Percentiles rank a stretch among this genome's conserved stretches.
These are phyloP conservation scores for Anguilla anguilla DNA, from an alignment of 2,797 vertebrate species.

Conservation along the genomic window DNA sequence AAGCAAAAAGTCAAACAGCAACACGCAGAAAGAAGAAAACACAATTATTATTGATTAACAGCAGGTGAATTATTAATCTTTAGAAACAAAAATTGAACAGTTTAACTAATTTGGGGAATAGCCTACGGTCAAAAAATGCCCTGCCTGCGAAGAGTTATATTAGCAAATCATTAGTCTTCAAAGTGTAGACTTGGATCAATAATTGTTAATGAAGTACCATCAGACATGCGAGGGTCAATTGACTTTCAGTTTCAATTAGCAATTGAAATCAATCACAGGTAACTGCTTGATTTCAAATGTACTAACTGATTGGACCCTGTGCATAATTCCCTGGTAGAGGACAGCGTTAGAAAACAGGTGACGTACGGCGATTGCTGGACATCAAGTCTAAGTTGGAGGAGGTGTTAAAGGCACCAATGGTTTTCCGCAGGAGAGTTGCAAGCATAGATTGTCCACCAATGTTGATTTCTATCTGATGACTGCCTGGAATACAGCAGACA, in stretches of 20 bases:
- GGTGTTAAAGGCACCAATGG: conserved; percentile 80
- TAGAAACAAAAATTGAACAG: no score
- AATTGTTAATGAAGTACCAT: not conserved
- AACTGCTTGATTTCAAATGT: not conserved
- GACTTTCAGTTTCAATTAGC: not conserved
- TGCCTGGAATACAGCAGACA: conserved; percentile 55
- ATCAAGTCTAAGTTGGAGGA: conserved; percentile 64
- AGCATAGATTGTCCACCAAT: conserved; percentile 81
- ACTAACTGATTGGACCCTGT: not conserved
- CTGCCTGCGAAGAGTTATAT: not conserved
- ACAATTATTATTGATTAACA: not conserved
- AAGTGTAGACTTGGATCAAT: not conserved
- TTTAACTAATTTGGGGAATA: no score
- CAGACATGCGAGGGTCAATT: not conserved
- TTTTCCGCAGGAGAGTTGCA: conserved; percentile 76
- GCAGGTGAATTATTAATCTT: not conserved
- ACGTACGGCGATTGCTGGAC: conserved; percentile 74
- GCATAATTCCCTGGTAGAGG: not conserved
- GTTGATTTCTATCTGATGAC: conserved; percentile 76
- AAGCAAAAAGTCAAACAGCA: not conserved
- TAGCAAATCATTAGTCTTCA: not conserved
- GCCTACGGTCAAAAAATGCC: not conserved
- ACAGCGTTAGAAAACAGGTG: not conserved
- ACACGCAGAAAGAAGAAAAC: not conserved
- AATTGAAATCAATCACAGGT: not conserved